phyloP scores from a whole-genome alignment of 2,113 vertebrate species.

The Leucosticte australis region DNA sequence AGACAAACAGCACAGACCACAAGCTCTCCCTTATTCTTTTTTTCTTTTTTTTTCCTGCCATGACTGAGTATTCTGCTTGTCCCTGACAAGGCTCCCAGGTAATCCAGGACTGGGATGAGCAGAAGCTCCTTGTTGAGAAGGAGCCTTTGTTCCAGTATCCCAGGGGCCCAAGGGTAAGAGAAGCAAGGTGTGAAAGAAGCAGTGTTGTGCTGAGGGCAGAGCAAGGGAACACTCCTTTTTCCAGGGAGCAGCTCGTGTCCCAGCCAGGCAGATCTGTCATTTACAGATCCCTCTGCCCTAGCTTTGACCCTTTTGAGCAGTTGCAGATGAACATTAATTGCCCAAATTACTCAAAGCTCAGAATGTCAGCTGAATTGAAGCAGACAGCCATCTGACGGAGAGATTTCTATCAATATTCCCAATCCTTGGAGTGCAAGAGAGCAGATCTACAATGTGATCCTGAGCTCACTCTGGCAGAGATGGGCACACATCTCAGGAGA shows the following conservation, averaged over 20 bases:
- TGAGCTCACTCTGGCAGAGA: neutral
- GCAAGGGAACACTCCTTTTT: neutral
- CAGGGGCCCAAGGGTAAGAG: neutral
- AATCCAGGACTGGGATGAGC: neutral
- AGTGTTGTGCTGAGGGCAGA: neutral
- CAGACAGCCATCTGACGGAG: slow-evolving; percentile 15
- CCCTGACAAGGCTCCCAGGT: neutral
- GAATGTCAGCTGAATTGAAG: slow-evolving; percentile 47
- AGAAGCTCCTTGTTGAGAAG: neutral
- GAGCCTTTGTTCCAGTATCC: neutral
- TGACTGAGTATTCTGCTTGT: neutral
- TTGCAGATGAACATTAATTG: slow-evolving; percentile 23
- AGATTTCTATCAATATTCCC: slow-evolving; percentile 55
- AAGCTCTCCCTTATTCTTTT: neutral
- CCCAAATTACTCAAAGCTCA: slow-evolving; percentile 16
- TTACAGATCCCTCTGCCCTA: neutral
- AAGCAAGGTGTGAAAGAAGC: neutral
- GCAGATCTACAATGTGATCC: neutral
- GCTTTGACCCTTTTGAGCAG: neutral
- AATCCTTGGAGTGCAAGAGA: neutral
- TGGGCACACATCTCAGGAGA: neutral
- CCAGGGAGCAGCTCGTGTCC: neutral
- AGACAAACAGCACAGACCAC: neutral
- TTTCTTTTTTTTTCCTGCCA: accelerated
- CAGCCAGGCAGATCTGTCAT: neutral